Evolutionary conservation across 2,113 vertebrate species (phyloP).

Genomic region (Gallinago jamesoni): DNA sequence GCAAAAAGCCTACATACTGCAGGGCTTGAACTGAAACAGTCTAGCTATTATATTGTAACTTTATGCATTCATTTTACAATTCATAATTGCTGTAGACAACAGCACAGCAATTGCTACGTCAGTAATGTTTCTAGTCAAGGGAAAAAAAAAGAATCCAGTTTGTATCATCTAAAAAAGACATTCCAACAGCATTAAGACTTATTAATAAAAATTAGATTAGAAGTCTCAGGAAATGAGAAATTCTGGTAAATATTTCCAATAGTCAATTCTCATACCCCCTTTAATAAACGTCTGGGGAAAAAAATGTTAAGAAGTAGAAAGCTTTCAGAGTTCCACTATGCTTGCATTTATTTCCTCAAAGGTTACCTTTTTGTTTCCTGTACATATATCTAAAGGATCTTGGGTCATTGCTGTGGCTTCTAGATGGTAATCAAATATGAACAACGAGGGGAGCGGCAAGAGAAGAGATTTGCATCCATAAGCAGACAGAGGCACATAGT

Average conservation of each 20-base stretch:
- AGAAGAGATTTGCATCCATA: background rate
- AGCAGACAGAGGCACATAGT: background rate
- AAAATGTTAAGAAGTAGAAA: background rate
- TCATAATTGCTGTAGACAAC: background rate
- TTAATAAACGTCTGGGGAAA: background rate
- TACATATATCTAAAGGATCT: background rate
- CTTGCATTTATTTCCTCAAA: background rate
- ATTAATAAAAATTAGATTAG: background rate
- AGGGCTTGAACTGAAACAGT: background rate
- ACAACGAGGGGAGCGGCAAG: background rate
- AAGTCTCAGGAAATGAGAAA: background rate
- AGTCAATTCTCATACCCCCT: background rate
- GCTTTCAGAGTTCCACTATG: background rate
- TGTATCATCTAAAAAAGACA: background rate
- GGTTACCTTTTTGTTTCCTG: rapidly evolving
- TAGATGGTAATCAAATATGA: background rate
- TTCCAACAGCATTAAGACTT: background rate
- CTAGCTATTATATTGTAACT: background rate
- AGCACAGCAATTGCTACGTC: background rate
- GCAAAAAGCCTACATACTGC: background rate
- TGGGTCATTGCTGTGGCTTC: background rate
- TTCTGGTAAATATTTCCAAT: rapidly evolving
- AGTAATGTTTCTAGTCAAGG: background rate
- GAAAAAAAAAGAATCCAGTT: background rate
- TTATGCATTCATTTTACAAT: background rate